Base-by-base conservation (phyloP, 2,797 vertebrate genomes). In the Cuniculus paca region DNA sequence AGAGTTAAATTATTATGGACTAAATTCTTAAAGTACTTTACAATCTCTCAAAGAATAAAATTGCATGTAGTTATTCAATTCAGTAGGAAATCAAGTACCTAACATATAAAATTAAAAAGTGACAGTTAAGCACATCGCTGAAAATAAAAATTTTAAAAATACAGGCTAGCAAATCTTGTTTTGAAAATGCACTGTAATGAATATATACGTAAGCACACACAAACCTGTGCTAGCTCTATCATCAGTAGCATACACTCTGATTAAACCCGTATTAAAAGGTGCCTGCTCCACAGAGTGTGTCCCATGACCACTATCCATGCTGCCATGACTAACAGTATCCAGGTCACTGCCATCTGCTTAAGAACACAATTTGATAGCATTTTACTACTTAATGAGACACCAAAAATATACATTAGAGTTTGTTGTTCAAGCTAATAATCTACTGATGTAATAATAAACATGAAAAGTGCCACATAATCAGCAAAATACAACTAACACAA, bases 311-410 rank as follows among this genome's bases (percentile, higher is more conserved):
- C 99, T 99, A 98, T 99, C 99, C 98, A 99, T 98, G 98, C 99
- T 99, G 97, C 99, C 99, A 77, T 99, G 99, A 97, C 99, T 99
- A 98, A 99, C 98, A 48, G 99, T 99, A 98, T 99, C 99, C 80
- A 99, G 98, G 98, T 99, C 99, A 95, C 99, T 99, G 98, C 99
- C 98, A 95, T 99, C 99, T 99, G 98, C 93, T 96, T 90, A 97
- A 98, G 98, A 97, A 98, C 98, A 98, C 86, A 98, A 95, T 96
- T 91, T 56, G 48, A 96, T 50, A 97, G 91, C 78, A 80, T 96
- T 97, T 96, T 97, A 97, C 97, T 96, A 97, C 96, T 96, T 81
- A 91, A 58, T 75, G 93, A 97, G 70, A 92, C 60, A 92, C 24
- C 87, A 91, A 58, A 65, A 82, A 81, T 34, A 94, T n/a, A 93